Percentiles rank a stretch among this genome's conserved stretches.
Evolutionary conservation across 2,888 invertebrate genomes (phyloP).

Genomic region (Macaria liturata): DNA sequence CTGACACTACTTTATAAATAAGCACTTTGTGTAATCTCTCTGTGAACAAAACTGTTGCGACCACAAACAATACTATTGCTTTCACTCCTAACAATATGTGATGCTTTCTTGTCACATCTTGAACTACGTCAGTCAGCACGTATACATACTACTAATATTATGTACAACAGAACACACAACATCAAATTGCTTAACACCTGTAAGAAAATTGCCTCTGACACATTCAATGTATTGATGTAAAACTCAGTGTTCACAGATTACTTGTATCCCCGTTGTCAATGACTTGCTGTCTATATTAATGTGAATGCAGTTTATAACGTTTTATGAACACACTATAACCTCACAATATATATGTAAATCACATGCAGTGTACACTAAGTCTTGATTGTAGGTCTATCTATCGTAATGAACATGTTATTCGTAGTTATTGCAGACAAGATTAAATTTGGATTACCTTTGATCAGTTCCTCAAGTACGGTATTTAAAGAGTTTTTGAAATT

Average conservation of each 20-base stretch:
- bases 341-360: conserved; percentile 50
- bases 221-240: conserved; percentile 59
- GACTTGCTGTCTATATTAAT: conserved; percentile 43
- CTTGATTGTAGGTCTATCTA: conserved; percentile 46
- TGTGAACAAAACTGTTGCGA: neutral
- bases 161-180: conserved; percentile 69
- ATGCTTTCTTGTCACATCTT: conserved; percentile 26
- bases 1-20: conserved; percentile 55
- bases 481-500: conserved; percentile 48
- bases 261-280: conserved; percentile 41
- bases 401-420: conserved; percentile 43
- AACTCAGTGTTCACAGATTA: conserved; percentile 48
- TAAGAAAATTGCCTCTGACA: conserved; percentile 45
- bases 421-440: conserved; percentile 57
- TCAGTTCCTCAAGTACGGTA: conserved; percentile 52
- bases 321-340: conserved; percentile 48
- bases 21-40: conserved; percentile 41
- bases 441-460: conserved; percentile 48
- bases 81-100: conserved; percentile 31
- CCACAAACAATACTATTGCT: conserved; percentile 31
- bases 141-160: conserved; percentile 37
- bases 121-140: conserved; percentile 72
- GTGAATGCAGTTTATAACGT: conserved; percentile 48
- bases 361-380: conserved; percentile 59
- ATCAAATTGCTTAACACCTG: conserved; percentile 64